Percentiles rank a stretch among this genome's conserved stretches.
Evolutionary conservation across 2,797 vertebrate genomes (phyloP).

Genomic region (Bryconaethiops microstoma): DNA sequence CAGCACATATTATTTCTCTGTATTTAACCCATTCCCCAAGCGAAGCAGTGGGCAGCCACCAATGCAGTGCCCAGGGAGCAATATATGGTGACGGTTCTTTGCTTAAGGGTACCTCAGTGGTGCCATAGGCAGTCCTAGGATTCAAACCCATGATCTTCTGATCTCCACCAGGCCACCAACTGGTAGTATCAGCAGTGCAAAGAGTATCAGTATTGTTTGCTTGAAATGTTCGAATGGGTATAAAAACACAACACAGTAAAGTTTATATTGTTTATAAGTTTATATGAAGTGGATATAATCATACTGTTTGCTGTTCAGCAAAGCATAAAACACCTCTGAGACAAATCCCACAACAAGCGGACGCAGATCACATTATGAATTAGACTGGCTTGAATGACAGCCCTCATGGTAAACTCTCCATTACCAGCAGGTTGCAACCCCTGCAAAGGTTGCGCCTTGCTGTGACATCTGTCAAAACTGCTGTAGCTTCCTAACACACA

Average conservation of each 20-base stretch:
- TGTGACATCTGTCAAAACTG: constrained; percentile 54
- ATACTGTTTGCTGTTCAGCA: neutral
- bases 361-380: neutral
- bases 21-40: too few species aligned
- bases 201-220: too few species aligned
- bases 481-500: constrained; percentile 35
- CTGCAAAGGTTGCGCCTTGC: constrained; percentile 19
- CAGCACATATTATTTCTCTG: too few species aligned
- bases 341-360: neutral
- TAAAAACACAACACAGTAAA: neutral
- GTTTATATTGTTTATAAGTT: neutral
- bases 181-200: too few species aligned
- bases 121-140: too few species aligned
- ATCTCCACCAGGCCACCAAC: too few species aligned
- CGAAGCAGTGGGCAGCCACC: too few species aligned
- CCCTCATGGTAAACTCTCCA: neutral
- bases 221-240: neutral
- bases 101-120: too few species aligned
- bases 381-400: constrained; percentile 16
- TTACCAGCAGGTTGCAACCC: constrained; percentile 20
- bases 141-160: too few species aligned
- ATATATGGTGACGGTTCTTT: too few species aligned
- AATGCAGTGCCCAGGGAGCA: too few species aligned
- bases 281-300: neutral
- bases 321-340: neutral